These are phyloP conservation scores for Leucophenga montana DNA, from an alignment of 2,888 invertebrate species.

Conservation along the genomic window DNA sequence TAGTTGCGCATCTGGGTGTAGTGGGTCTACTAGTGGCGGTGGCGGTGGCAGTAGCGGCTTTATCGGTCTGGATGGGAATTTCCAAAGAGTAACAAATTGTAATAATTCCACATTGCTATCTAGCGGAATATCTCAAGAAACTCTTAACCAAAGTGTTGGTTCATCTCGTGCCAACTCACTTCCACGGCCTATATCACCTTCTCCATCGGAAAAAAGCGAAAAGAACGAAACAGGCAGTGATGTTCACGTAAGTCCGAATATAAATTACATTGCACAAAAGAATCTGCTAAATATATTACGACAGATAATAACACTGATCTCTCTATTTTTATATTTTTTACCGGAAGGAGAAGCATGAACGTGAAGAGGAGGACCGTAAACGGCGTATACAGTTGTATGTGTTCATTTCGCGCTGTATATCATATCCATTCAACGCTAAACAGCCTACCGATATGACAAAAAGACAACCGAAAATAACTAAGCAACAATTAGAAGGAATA, in stretches of 20 bases:
- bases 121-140: conserved; percentile 78
- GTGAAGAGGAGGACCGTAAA: conserved; percentile 97
- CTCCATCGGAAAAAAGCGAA: conserved; percentile 92
- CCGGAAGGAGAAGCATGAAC: conserved; percentile 89
- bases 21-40: conserved; percentile 36
- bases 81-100: conserved; percentile 42
- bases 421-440: conserved; percentile 99
- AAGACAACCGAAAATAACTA: conserved; percentile 95
- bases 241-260: conserved; percentile 77
- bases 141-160: conserved; percentile 77
- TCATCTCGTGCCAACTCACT: conserved; percentile 79
- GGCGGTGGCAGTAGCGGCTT: conserved; percentile 34
- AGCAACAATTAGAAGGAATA: conserved; percentile 95
- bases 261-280: too few species aligned
- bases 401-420: conserved; percentile 96
- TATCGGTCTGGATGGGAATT: conserved; percentile 32
- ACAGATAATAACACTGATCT: neutral
- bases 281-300: too few species aligned
- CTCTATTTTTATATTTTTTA: neutral
- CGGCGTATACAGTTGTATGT: conserved; percentile 96
- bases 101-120: conserved; percentile 70
- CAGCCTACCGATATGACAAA: conserved; percentile 98
- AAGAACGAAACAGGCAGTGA: conserved; percentile 83
- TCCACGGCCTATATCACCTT: conserved; percentile 89
- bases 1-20: conserved; percentile 35